A percentile compares a stretch with the other conserved stretches of the same genome.
phyloP scores from a whole-genome alignment of 2,888 invertebrate species.

The Plagiodera versicolora region DNA sequence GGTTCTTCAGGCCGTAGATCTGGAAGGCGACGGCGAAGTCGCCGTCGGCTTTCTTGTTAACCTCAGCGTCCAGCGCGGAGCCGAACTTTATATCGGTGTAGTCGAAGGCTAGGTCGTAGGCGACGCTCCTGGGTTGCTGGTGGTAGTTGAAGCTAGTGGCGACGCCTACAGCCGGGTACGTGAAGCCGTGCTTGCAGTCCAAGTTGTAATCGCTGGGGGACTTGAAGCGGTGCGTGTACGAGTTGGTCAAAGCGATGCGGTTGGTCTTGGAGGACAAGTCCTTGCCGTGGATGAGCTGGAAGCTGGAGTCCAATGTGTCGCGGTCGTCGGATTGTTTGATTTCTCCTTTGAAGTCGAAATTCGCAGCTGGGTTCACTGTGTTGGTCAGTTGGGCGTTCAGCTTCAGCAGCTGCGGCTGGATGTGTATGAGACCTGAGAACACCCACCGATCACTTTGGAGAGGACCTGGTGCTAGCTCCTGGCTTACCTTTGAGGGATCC shows the following conservation, averaged over 20 bases:
- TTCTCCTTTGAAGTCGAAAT: conserved; percentile 64
- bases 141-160: conserved; percentile 61
- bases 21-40: conserved; percentile 64
- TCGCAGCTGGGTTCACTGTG: conserved; percentile 62
- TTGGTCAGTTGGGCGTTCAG: conserved; percentile 60
- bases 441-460: not conserved
- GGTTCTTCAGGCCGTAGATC: conserved; percentile 56
- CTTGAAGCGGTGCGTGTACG: conserved; percentile 42
- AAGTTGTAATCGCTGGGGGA: conserved; percentile 55
- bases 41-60: conserved; percentile 53
- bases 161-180: conserved; percentile 59
- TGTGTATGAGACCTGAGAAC: conserved; percentile 36
- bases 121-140: conserved; percentile 60
- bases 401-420: conserved; percentile 54
- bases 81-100: conserved; percentile 63
- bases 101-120: conserved; percentile 60
- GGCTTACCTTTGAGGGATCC: conserved; percentile 51
- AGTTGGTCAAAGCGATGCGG: conserved; percentile 55
- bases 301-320: conserved; percentile 34
- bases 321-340: conserved; percentile 25
- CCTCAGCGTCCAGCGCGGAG: conserved; percentile 55
- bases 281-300: conserved; percentile 62
- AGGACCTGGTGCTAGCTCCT: not conserved
- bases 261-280: conserved; percentile 63
- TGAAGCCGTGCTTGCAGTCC: conserved; percentile 60